Evolutionary conservation across 2,888 invertebrate genomes (phyloP).

Genomic region (Blomia tropicalis): DNA sequence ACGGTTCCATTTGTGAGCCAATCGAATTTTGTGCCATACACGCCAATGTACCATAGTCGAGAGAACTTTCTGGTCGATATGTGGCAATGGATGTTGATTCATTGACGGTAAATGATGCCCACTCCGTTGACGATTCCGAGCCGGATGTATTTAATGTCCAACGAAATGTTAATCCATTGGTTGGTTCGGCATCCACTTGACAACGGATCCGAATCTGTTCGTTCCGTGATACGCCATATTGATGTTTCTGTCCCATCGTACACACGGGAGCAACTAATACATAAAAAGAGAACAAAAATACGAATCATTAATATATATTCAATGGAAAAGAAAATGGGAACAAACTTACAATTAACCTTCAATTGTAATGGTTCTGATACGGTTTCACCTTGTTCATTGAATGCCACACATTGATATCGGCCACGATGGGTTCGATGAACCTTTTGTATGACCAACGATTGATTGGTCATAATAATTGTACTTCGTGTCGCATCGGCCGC

Average conservation of each 20-base stretch:
- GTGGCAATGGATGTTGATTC: conserved; percentile 65
- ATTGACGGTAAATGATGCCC: conserved; percentile 40
- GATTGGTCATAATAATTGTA: conserved; percentile 72
- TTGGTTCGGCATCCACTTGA: conserved; percentile 74
- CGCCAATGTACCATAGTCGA: conserved; percentile 73
- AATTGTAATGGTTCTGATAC: conserved; percentile 27
- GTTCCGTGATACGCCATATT: conserved; percentile 67
- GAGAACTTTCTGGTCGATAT: conserved; percentile 71
- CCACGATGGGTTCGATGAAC: conserved; percentile 53
- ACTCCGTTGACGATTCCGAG: conserved; percentile 24
- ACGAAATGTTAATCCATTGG: conserved; percentile 43
- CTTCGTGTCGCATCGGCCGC: conserved; percentile 44
- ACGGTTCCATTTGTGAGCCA: conserved; percentile 65
- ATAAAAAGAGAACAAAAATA: neutral
- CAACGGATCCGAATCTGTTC: conserved; percentile 71
- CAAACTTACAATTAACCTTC: conserved; percentile 26
- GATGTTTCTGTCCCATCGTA: conserved; percentile 29
- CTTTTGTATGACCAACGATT: conserved; percentile 74
- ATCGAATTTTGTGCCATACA: conserved; percentile 67
- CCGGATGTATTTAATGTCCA: conserved; percentile 28
- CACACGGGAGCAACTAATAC: conserved; percentile 31
- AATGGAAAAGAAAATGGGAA: neutral
- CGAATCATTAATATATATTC: neutral
- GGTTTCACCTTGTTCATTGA: conserved; percentile 28
- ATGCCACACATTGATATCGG: conserved; percentile 29